Evolutionary conservation across 2,888 invertebrate species (phyloP).

Genomic region (Anoncus sp.): DNA sequence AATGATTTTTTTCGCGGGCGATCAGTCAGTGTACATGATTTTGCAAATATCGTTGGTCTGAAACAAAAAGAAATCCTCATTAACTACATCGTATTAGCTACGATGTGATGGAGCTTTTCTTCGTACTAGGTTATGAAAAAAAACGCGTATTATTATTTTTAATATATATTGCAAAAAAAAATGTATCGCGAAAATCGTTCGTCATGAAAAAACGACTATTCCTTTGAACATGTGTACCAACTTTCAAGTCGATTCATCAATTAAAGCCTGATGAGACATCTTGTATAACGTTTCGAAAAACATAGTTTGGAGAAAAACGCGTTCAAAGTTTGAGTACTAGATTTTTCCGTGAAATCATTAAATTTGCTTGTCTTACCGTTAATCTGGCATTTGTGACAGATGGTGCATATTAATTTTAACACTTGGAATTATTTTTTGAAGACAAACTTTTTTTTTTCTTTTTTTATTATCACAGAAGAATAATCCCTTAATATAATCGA

Average conservation of each 20-base stretch:
- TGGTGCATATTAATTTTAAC: too few relatives aligned
- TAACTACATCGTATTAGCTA: slow-evolving; percentile 6
- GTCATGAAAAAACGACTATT: not conserved
- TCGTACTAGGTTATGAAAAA: not conserved
- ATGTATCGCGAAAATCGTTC: not conserved
- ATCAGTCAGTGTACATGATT: not conserved
- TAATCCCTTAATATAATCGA: too few relatives aligned
- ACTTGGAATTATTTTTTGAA: too few relatives aligned
- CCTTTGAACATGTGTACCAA: slow-evolving; percentile 7
- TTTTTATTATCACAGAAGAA: too few relatives aligned
- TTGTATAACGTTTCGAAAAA: not conserved
- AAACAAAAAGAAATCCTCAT: slow-evolving; percentile 4
- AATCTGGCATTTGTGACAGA: not conserved
- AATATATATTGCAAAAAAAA: too few relatives aligned
- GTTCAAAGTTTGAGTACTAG: too few relatives aligned
- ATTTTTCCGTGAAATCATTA: too few relatives aligned
- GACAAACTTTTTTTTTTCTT: too few relatives aligned
- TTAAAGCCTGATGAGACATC: not conserved
- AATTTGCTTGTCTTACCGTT: too few relatives aligned
- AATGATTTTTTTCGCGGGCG: not conserved
- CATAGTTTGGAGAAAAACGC: too few relatives aligned
- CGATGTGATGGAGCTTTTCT: not conserved
- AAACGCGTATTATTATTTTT: not conserved
- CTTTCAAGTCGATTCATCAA: slow-evolving; percentile 3
- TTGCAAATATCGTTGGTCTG: not conserved